Evolutionary conservation across 1,140 invertebrate genomes (phyloP).

Genomic region (Thereuonema tuberculata): DNA sequence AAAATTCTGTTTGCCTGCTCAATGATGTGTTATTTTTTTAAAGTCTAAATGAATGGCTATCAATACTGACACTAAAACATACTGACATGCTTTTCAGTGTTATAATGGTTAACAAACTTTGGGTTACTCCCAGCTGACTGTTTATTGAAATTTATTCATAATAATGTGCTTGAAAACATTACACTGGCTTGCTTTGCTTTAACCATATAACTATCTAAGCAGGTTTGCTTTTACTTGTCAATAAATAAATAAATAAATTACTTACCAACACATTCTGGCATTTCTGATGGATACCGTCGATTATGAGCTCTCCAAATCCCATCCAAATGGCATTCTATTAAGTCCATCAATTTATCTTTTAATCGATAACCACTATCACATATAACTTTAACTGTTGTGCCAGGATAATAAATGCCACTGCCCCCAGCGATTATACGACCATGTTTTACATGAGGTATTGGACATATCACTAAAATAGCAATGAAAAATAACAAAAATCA

Average conservation of each 20-base stretch:
- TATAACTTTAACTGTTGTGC: background rate
- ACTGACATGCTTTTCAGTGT: background rate
- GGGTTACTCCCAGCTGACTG: background rate
- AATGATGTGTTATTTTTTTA: too few relatives aligned
- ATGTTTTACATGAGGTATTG: background rate
- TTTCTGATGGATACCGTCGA: background rate
- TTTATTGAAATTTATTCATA: background rate
- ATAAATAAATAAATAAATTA: background rate
- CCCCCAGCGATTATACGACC: background rate
- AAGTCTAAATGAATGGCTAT: too few relatives aligned
- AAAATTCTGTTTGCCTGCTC: too few relatives aligned
- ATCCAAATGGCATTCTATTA: background rate
- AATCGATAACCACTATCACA: slow-evolving; percentile 6
- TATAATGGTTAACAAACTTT: background rate
- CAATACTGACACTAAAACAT: background rate
- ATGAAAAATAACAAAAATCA: too few relatives aligned
- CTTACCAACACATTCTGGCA: slow-evolving; percentile 6
- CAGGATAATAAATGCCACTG: background rate
- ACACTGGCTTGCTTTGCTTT: too few relatives aligned
- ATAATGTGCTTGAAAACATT: too few relatives aligned
- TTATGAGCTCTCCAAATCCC: slow-evolving; percentile 1
- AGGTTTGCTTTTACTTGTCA: background rate
- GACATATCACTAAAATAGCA: slow-evolving; percentile 2
- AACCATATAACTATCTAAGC: background rate
- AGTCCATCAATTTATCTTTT: background rate